Percentiles rank a stretch among this genome's conserved stretches.
These are phyloP conservation scores for Heterochromis multidens DNA, from an alignment of 2,113 vertebrate genomes.

Conservation along the genomic window DNA sequence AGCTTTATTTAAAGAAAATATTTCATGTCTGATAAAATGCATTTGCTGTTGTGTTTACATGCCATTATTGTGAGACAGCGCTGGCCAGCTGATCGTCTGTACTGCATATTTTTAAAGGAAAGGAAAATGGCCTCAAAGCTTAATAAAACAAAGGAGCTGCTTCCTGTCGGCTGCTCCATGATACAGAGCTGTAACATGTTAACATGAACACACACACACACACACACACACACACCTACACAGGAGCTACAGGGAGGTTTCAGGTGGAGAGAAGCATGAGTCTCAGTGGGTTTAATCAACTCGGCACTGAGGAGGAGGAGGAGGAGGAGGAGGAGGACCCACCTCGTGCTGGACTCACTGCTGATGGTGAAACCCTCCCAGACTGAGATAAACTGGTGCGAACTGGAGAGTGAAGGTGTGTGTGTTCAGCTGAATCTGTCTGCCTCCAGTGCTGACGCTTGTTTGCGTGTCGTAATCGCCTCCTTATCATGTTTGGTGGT, in stretches of 20 bases:
- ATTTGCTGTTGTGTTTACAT: not conserved
- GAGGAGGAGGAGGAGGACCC: not conserved
- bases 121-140: not conserved
- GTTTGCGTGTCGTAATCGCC: not conserved
- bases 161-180: not conserved
- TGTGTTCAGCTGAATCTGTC: not conserved
- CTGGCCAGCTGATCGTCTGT: not conserved
- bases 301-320: not conserved
- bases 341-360: not conserved
- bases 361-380: not conserved
- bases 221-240: not conserved
- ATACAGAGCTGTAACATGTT: not conserved
- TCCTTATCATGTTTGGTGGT: not conserved
- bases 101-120: not conserved
- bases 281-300: constrained; percentile 9
- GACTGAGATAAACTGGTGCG: not conserved
- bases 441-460: not conserved
- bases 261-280: not conserved
- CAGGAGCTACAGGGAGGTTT: not conserved
- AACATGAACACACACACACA: not conserved
- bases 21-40: not conserved
- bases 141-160: not conserved
- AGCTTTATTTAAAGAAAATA: no score
- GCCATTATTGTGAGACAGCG: fast-evolving
- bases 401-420: not conserved